Evolutionary conservation across 1,140 invertebrate genomes (phyloP).

Genomic region (Sitobion miscanthi): DNA sequence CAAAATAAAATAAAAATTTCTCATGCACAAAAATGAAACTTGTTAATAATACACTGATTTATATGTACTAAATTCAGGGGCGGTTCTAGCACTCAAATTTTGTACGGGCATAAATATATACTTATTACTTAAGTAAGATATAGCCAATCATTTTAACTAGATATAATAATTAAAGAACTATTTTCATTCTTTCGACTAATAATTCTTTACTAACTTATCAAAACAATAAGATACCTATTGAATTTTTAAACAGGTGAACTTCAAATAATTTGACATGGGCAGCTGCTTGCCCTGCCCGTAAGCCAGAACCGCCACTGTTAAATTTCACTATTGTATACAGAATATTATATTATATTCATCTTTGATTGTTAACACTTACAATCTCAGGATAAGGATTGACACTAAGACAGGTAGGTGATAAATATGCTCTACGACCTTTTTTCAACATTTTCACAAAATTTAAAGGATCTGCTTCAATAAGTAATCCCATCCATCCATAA

Average conservation of each 20-base stretch:
- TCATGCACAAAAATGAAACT: neutral
- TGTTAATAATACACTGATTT: neutral
- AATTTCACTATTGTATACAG: neutral
- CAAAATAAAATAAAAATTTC: neutral
- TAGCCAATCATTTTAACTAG: too few species aligned
- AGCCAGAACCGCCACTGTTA: too few species aligned
- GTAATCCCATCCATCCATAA: conserved; percentile 65
- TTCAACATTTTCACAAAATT: conserved; percentile 64
- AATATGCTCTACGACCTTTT: conserved; percentile 63
- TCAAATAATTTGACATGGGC: too few species aligned
- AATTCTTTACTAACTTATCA: too few species aligned
- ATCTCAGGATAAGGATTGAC: conserved; percentile 63
- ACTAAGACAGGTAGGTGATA: conserved; percentile 65
- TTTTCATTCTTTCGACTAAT: too few species aligned
- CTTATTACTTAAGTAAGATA: too few species aligned
- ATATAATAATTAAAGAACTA: too few species aligned
- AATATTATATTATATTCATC: neutral
- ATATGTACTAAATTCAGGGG: neutral
- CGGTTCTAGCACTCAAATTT: too few species aligned
- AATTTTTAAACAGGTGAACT: too few species aligned
- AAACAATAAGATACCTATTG: too few species aligned
- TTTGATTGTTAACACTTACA: conserved; percentile 60
- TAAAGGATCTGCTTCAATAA: conserved; percentile 67
- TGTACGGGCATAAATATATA: too few species aligned
- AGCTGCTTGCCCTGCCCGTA: too few species aligned